These are phyloP conservation scores for Ailurus styani DNA, from an alignment of 2,113 vertebrate genomes.

Conservation along the genomic window DNA sequence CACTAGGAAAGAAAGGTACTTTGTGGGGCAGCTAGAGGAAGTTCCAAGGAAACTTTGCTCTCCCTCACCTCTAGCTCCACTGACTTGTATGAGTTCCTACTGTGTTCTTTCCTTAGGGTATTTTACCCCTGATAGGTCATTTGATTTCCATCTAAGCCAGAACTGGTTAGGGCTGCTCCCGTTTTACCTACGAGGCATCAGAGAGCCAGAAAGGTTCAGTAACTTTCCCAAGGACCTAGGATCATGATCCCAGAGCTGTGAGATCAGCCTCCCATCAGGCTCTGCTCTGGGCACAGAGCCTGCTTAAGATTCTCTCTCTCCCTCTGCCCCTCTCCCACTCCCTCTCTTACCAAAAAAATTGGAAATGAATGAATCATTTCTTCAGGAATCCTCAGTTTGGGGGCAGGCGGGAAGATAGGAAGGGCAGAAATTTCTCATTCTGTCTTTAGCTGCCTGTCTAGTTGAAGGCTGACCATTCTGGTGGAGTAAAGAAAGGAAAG, in stretches of 20 bases:
- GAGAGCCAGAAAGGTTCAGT: not conserved
- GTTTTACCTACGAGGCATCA: not conserved
- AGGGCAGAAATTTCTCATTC: not conserved
- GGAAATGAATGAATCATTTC: not conserved
- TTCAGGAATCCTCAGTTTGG: not conserved
- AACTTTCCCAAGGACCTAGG: not conserved
- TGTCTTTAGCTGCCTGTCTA: not conserved
- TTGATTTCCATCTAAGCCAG: not conserved
- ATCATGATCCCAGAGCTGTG: too few species aligned
- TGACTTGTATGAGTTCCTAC: not conserved
- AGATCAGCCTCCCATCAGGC: too few species aligned
- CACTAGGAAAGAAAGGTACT: not conserved
- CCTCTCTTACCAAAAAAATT: not conserved
- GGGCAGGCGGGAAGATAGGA: not conserved
- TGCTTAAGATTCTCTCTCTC: not conserved
- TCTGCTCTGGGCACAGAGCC: too few species aligned
- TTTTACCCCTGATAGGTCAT: not conserved
- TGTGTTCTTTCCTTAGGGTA: not conserved
- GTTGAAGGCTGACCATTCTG: not conserved
- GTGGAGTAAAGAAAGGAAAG: not conserved
- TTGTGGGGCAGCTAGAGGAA: not conserved
- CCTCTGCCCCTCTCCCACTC: not conserved
- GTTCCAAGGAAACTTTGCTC: not conserved
- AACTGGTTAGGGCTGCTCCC: not conserved
- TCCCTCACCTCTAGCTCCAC: rapidly evolving